Conservation (phyloP, 2,113 vertebrate genomes). For the Vireo altiloquus region DNA sequence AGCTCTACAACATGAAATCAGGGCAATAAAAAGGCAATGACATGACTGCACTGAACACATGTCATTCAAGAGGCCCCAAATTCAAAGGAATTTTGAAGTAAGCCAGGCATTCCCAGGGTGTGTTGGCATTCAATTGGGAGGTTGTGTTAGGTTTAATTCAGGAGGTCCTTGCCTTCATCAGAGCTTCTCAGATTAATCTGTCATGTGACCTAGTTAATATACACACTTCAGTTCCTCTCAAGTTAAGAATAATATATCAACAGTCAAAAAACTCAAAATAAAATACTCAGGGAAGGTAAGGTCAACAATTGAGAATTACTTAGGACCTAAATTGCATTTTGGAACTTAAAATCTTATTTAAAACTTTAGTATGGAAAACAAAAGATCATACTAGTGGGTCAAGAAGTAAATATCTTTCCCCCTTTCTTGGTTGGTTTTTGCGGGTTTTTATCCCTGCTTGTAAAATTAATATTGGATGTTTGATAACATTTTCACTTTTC, state of each 20-base stretch:
- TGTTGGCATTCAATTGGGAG: neutral
- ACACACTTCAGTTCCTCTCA: neutral
- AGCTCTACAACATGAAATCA: neutral
- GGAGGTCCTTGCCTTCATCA: neutral
- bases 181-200: neutral
- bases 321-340: neutral
- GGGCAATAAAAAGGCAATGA: neutral
- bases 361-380: neutral
- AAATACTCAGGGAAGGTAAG: neutral
- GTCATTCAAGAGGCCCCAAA: neutral
- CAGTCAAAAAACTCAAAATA: neutral
- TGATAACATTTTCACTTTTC: neutral
- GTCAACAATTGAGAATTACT: neutral
- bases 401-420: neutral
- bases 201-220: neutral
- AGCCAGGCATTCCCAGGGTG: neutral
- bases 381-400: neutral
- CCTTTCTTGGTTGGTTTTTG: neutral
- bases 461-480: neutral
- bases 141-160: neutral
- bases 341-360: neutral
- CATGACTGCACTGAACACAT: neutral
- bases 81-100: neutral
- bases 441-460: neutral
- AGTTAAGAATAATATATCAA: neutral